Percentiles rank a stretch among this genome's conserved stretches.
Evolutionary conservation across 2,888 invertebrate species (phyloP).

Genomic region (Acanthosepion esculentum): DNA sequence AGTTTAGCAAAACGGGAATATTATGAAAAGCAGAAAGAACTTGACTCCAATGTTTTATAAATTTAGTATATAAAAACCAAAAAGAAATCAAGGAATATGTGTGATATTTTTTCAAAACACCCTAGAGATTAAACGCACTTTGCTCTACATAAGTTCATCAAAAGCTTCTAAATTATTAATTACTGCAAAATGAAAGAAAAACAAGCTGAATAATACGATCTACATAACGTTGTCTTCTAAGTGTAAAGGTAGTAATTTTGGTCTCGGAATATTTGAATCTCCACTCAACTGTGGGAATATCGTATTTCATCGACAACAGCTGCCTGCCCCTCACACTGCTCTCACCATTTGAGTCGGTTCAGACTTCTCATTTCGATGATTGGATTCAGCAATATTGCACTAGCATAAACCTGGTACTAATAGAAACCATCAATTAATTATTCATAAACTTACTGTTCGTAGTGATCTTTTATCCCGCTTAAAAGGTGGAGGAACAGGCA

Average conservation of each 20-base stretch:
- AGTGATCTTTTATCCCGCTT: neutral
- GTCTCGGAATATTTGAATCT: neutral
- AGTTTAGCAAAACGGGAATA: no score
- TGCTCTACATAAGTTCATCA: no score
- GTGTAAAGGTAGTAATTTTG: neutral
- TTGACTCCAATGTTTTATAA: no score
- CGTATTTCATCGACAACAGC: neutral
- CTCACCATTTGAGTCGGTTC: neutral
- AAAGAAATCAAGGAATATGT: no score
- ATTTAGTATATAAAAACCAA: no score
- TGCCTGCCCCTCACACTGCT: neutral
- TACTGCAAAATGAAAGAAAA: no score
- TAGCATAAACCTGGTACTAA: neutral
- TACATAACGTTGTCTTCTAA: neutral
- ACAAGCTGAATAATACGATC: no score
- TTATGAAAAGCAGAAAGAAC: no score
- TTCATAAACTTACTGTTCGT: neutral
- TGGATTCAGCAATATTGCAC: neutral
- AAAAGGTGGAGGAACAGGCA: neutral
- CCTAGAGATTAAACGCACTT: no score
- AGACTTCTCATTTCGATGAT: neutral
- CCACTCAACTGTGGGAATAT: no score
- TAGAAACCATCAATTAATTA: neutral
- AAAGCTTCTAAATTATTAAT: no score
- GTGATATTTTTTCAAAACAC: no score